Evolutionary conservation across 2,888 invertebrate genomes (phyloP), one percentile per base, ranked within the genome.

Genomic region (Heteromurus nitidus): DNA sequence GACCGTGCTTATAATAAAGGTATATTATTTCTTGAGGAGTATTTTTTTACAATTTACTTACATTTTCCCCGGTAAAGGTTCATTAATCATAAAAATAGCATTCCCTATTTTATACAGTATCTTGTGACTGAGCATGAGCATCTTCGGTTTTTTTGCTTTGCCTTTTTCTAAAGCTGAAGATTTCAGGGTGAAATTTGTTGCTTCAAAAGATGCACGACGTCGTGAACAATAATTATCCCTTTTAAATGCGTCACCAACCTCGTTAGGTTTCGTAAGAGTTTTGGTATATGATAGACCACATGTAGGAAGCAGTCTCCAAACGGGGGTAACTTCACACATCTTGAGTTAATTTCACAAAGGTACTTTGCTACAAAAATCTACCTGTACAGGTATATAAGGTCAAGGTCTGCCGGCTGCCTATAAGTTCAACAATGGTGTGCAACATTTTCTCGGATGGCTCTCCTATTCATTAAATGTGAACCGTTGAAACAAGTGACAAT

Each of bases 71-170:
- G 36, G 36, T 36, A 9, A 36, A 36, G 36, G 5, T 53, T 58
- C 26, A n/a, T 64, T 42, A 64, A 36, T 42, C 65, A 74, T 68
- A 76, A 76, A 76, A 76, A 76, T 76, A 76, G 30, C 60, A 31
- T 47, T 65, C 67, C 30, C 28, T 28, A 47, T 24, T 16, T 11
- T 22, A 60, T 53, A 44, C 18, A 13, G 24, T 67, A 7, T 24
- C 20, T 18, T 67, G 42, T 36, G 18, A 22, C 47, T 47, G 44
- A n/a, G 24, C 53, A 18, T 64, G 64, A 64, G 64, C 64, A 64
- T 64, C 24, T 42, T 42, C 18, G 18, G 62, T 62, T 62, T 18
- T 50, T 50, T 36, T 9, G 13, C 11, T 47, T 47, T 47, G n/a
- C n/a, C 11, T 13, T 47, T 13, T 47, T 47, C 11, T 36, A 36